Base-by-base conservation (phyloP, 2,797 vertebrate genomes). In the Microchirus variegatus region DNA sequence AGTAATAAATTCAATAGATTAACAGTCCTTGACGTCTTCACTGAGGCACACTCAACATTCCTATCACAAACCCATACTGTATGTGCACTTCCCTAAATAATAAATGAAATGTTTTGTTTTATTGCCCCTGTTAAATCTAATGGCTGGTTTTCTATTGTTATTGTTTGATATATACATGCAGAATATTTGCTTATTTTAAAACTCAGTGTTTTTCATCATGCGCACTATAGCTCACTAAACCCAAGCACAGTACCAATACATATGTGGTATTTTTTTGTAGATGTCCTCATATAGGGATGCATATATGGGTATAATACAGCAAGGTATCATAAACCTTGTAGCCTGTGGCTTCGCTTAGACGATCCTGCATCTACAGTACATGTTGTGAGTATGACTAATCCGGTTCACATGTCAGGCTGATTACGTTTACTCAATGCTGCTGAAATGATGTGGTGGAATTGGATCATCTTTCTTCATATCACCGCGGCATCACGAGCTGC, bases 401-500 rank as follows among this genome's bases (percentile, higher is more conserved):
- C 16, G 49, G 72, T 52, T 56, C 48, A 55, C 26, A 38, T 18
- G 50, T 31, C 45, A 22, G 15, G 52, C 18, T 55, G 41, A 52
- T 53, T 53, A 19, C 11, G 18, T 18, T 67, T 14, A 26, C 31
- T n/a, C 35, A 47, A 11, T 49, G 54, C 44, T 31, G 37, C 16
- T 18, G 43, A 59, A 43, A 46, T 45, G 16, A 36, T 51, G 61
- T 43, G 48, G 37, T 58, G 61, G 61, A 68, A 69, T 14, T 18
- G 22, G 19, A 42, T 76, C 11, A 41, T 60, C 65, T 73, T 42
- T 35, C 47, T 19, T 57, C 57, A 38, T 57, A 60, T 73, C 56
- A 77, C 53, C 45, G 45, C 4, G 17, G 50, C 62, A 55, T 80
- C 57, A 69, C 67, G 67, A 71, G 62, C 49, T n/a, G 16, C 13